phyloP scores from a whole-genome alignment of 2,113 vertebrate species.

The Reinhardtius hippoglossoides region DNA sequence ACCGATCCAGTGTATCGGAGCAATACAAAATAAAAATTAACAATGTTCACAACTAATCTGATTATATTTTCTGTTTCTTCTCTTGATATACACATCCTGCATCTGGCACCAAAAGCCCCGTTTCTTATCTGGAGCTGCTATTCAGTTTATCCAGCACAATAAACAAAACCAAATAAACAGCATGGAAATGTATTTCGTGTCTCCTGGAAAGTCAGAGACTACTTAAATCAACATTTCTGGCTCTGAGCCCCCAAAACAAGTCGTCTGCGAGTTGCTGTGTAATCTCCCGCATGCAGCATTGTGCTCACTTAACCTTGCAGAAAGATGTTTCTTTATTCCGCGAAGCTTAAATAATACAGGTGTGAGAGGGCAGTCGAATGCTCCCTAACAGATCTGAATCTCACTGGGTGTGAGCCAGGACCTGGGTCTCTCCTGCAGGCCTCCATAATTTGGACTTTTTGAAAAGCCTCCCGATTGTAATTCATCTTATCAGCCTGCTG shows the following conservation, averaged over 20 bases:
- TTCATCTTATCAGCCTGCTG: not conserved
- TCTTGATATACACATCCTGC: not conserved
- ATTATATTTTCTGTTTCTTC: not conserved
- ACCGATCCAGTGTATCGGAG: not conserved
- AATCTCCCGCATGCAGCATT: constrained; percentile 55
- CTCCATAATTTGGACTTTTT: constrained; percentile 38
- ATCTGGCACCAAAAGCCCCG: not conserved
- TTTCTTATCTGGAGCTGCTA: constrained; percentile 2
- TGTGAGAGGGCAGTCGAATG: constrained; percentile 50
- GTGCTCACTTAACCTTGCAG: constrained; percentile 54
- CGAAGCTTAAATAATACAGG: constrained; percentile 44
- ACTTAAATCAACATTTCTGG: constrained; percentile 54
- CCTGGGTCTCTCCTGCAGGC: not conserved
- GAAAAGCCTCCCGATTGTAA: not conserved
- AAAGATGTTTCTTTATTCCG: constrained; percentile 40
- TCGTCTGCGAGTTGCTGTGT: constrained; percentile 39
- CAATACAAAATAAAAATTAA: no score
- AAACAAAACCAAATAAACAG: constrained; percentile 46
- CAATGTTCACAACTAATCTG: not conserved
- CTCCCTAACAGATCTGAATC: constrained; percentile 31
- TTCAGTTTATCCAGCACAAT: constrained; percentile 41
- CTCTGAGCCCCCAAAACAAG: constrained; percentile 50
- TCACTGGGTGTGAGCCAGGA: constrained; percentile 2
- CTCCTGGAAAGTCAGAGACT: constrained; percentile 29
- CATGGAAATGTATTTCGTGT: constrained; percentile 41